A percentile compares a stretch with the other conserved stretches of the same genome.
These are phyloP conservation scores for Lysandra coridon DNA, from an alignment of 2,888 invertebrate genomes.

Conservation along the genomic window DNA sequence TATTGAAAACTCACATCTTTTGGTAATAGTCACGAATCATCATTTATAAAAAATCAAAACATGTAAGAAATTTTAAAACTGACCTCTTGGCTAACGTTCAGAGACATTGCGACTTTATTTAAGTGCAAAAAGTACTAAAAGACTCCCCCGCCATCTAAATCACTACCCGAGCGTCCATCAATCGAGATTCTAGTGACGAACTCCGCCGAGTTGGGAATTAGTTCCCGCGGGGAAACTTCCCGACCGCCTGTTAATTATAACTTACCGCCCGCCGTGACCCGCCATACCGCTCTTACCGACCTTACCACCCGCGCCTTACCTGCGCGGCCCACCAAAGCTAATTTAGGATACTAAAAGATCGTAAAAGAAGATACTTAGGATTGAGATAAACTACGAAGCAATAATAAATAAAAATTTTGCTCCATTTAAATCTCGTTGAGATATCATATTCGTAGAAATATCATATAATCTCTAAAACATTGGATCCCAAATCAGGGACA, in stretches of 20 bases:
- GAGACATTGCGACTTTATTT: background rate
- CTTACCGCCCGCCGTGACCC: background rate
- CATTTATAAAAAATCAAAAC: no score
- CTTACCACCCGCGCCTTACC: background rate
- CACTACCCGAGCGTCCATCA: background rate
- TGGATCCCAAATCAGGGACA: background rate
- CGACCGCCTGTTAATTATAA: constrained; percentile 2
- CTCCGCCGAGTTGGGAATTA: background rate
- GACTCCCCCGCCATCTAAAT: background rate
- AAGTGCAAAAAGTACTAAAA: background rate
- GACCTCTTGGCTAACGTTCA: background rate
- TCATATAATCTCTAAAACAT: background rate
- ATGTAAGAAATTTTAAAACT: background rate
- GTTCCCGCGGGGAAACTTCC: background rate
- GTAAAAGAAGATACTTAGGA: background rate
- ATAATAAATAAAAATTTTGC: background rate
- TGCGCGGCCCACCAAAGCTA: background rate
- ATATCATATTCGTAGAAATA: background rate
- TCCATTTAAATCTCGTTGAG: background rate
- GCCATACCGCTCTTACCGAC: no score
- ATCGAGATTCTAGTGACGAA: background rate
- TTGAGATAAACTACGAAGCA: background rate
- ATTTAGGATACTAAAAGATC: background rate
- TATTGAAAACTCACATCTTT: no score
- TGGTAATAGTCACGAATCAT: no score